Base-by-base conservation (phyloP, 2,888 invertebrate genomes). In the Abscondita cerata region DNA sequence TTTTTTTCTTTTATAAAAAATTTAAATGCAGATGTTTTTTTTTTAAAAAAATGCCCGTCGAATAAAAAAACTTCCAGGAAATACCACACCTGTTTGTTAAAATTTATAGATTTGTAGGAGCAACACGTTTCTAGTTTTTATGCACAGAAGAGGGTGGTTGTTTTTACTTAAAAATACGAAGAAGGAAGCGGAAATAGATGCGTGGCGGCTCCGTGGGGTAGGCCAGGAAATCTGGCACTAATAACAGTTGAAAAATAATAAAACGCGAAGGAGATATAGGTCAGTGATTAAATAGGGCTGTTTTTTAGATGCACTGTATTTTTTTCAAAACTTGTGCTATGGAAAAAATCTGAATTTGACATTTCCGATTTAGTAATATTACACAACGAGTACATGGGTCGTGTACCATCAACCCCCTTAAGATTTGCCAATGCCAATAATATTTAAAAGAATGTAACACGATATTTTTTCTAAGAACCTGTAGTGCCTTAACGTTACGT, bases 241-340 rank as follows among this genome's bases (percentile, higher is more conserved):
- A 62, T 62, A 62, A 58, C 50, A 58, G 52, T 13, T 48, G 36
- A 15, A 44, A 18, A 44, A 33, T 51, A 46, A 38, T 44, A 62
- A 57, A 59, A 58, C 47, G 52, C 33, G 44, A 54, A 46, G 62
- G 59, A 62, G 58, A 62, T 62, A 46, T 62, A 62, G 62, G 62
- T 59, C 62, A 62, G 50, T 51, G 59, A 62, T 58, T 62, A 31
- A 51, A 40, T 34, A n/a, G 38, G 16, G 46, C 52, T 60, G 54
- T 55, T 52, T 19, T 38, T 40, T 40, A 12, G 44, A 52, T 41
- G 51, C 56, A 56, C 52, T 56, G 44, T 46, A 44, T 53, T 33
- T 36, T 55, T 55, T 48, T 20, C 6, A 25, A 15, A 36, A 36
- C 11, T 36, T 36, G 11, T 9, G 36, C 36, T 12, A 36, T n/a